A percentile compares a stretch with the other conserved stretches of the same genome.
Evolutionary conservation across 2,797 vertebrate species (phyloP).

Genomic region (Sciaenops ocellatus): DNA sequence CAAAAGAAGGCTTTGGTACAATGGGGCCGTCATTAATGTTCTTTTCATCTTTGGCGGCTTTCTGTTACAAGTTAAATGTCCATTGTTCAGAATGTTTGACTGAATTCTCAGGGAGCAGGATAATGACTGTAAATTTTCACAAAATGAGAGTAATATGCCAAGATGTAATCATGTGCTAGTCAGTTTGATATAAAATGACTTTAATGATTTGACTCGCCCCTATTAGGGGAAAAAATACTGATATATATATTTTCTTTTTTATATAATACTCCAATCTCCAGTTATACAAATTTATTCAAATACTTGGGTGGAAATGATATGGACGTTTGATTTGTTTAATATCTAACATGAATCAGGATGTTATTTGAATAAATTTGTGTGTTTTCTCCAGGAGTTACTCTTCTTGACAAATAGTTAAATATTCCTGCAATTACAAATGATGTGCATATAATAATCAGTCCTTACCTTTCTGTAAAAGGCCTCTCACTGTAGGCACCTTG

Average conservation of each 20-base stretch:
- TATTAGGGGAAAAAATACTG: background rate
- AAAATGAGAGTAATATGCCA: background rate
- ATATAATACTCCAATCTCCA: no score
- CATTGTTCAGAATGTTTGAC: background rate
- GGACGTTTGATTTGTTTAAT: background rate
- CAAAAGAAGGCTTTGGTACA: background rate
- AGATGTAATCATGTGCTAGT: background rate
- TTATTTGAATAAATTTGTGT: constrained; percentile 1
- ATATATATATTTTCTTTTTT: no score
- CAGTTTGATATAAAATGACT: background rate
- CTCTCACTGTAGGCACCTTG: background rate
- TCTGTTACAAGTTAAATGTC: background rate
- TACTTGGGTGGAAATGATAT: background rate
- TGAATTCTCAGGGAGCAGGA: background rate
- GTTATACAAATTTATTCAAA: constrained; percentile 17
- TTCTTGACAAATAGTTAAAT: background rate
- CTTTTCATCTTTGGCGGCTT: background rate
- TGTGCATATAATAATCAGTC: background rate
- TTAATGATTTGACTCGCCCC: background rate
- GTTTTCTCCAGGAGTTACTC: background rate
- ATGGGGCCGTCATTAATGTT: background rate
- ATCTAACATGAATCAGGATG: background rate
- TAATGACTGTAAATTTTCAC: background rate
- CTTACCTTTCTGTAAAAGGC: background rate
- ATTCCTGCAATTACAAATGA: background rate